Conservation (phyloP, 2,797 vertebrate genomes). For the Rhodeus uyekii region DNA sequence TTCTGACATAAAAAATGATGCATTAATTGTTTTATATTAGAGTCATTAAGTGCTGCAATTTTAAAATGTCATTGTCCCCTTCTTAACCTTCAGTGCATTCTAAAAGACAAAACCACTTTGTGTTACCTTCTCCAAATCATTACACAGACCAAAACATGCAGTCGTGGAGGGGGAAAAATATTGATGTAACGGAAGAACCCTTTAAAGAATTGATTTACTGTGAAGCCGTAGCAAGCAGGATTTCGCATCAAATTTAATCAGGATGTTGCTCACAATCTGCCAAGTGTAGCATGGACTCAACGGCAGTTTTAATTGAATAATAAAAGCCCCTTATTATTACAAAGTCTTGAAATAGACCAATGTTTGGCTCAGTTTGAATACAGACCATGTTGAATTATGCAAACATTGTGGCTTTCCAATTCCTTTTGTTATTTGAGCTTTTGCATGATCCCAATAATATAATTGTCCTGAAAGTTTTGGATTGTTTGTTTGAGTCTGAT, state of each 20-base stretch:
- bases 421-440: slow-evolving; percentile 31
- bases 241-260: slow-evolving; percentile 28
- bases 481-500: slow-evolving; percentile 32
- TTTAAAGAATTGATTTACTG: slow-evolving; percentile 40
- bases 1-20: not conserved
- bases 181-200: slow-evolving; percentile 23
- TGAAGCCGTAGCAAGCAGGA: slow-evolving; percentile 21
- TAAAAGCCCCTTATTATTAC: slow-evolving; percentile 41
- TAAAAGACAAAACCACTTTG: not conserved
- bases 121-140: not conserved
- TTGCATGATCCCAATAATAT: slow-evolving; percentile 39
- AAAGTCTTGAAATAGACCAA: slow-evolving; percentile 42
- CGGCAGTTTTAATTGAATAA: slow-evolving; percentile 46
- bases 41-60: not conserved
- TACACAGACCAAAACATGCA: not conserved
- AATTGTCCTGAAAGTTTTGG: slow-evolving; percentile 42
- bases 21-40: not conserved
- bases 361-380: slow-evolving; percentile 45
- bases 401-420: slow-evolving; percentile 40
- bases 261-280: slow-evolving; percentile 39
- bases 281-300: slow-evolving; percentile 42
- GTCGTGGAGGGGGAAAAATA: not conserved
- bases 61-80: not conserved
- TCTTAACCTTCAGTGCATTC: not conserved
- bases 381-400: slow-evolving; percentile 46